Evolutionary conservation across 2,888 invertebrate genomes (phyloP).

Genomic region (Dascillus cervinus): DNA sequence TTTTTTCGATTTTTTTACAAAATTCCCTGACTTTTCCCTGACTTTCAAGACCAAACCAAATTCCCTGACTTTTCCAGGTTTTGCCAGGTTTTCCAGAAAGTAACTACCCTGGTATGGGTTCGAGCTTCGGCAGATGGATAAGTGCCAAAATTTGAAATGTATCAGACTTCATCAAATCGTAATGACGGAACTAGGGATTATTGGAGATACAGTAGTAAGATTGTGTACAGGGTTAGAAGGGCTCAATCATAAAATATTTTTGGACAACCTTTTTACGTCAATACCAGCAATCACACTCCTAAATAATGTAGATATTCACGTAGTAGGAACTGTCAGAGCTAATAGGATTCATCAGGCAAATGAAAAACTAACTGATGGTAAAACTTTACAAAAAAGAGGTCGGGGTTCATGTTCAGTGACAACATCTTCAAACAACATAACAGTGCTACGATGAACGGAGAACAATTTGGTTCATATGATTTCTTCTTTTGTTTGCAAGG

Average conservation of each 20-base stretch:
- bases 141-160: constrained; percentile 16
- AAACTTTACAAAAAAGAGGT: constrained; percentile 2
- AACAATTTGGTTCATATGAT: constrained; percentile 13
- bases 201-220: constrained; percentile 4
- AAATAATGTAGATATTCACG: not conserved
- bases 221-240: constrained; percentile 1
- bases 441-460: constrained; percentile 10
- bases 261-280: constrained; percentile 7
- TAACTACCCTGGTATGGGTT: constrained; percentile 16
- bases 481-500: constrained; percentile 10
- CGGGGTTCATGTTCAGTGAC: constrained; percentile 7
- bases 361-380: constrained; percentile 2
- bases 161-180: constrained; percentile 3
- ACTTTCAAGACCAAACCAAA: no score
- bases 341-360: not conserved
- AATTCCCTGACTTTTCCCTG: no score
- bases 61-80: no score
- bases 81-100: no score
- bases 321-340: constrained; percentile 1
- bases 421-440: constrained; percentile 12
- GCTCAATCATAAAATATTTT: constrained; percentile 3
- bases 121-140: constrained; percentile 13
- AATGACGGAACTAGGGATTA: not conserved
- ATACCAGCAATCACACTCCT: constrained; percentile 1
- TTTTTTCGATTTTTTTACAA: no score